A percentile compares a stretch with the other conserved stretches of the same genome.
phyloP scores from a whole-genome alignment of 2,797 vertebrate genomes.

The Sternotherus odoratus region DNA sequence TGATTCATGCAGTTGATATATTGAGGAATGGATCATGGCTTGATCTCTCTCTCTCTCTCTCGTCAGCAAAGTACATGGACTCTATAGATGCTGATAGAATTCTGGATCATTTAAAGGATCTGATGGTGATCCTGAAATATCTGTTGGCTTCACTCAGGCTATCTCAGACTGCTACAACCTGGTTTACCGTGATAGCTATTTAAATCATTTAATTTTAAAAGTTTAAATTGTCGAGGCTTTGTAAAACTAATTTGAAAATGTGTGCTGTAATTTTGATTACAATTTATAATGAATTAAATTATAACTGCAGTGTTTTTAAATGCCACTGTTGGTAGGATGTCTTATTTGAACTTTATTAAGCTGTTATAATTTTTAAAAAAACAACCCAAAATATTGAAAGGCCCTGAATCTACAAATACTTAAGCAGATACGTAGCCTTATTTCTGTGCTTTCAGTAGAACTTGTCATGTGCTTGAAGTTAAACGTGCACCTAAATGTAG shows the following conservation, averaged over 20 bases:
- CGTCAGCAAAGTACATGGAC: not conserved
- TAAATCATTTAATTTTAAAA: not conserved
- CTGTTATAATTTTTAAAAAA: not conserved
- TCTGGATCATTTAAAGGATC: not conserved
- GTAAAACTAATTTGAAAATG: not conserved
- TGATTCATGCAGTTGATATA: not conserved
- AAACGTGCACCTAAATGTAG: not conserved
- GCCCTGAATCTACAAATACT: not conserved
- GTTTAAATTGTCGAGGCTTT: not conserved
- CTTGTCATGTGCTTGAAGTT: not conserved
- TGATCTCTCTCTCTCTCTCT: not conserved
- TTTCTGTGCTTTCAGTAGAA: not conserved
- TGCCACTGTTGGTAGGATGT: not conserved
- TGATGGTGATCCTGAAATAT: not conserved
- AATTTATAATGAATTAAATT: not conserved
- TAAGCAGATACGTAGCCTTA: not conserved
- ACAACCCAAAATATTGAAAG: not conserved
- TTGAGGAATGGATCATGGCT: accelerated
- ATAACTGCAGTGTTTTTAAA: not conserved
- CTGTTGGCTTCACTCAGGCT: not conserved
- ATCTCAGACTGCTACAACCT: not conserved
- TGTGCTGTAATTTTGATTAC: not conserved
- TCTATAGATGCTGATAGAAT: not conserved
- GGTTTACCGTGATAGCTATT: not conserved
- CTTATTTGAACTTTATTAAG: not conserved